Base-by-base conservation (phyloP, 2,888 invertebrate genomes). In the Cremastinae sp. region DNA sequence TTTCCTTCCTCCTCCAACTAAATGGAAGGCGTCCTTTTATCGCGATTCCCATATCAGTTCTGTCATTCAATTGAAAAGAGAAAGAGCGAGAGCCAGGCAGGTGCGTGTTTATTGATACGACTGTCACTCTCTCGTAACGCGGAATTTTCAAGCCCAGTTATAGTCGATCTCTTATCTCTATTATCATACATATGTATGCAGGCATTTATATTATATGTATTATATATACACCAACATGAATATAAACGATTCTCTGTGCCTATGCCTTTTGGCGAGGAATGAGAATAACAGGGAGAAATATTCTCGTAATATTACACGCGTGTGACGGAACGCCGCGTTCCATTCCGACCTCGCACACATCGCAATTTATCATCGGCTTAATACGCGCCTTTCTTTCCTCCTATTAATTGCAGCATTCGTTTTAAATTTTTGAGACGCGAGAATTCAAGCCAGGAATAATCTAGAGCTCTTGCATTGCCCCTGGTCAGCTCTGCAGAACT, bases 101-200 rank as follows among this genome's bases (percentile, higher is more conserved):
- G 79, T 82, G 81, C 74, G 65, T 76, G 75, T 83, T 83, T 82
- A 80, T 83, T 77, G 80, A 70, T 80, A 72, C 74, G 59, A 77
- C 73, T 62, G 59, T 69, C 69, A 65, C 72, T 76, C 82, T n/a
- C 28, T 28, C 28, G 79, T 78, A 81, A 80, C 75, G 43, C 75
- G 64, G 69, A 68, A 78, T 69, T 83, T 75, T 78, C 74, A 79
- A 75, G 70, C 37, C 22, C 80, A 82, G 78, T 82, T 82, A 81
- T 22, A 79, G 74, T 58, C 58, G 47, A 49, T 68, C 74, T 55
- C 37, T 51, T 64, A 49, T 39, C 64, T 51, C 49, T 51, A 12
- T 43, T 16, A 43, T 51, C 49, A 49, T 18, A 37, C 35, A 45
- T 62, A 62, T 45, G 28, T 47, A 61, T 47, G 37, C 4, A 51